Base-by-base conservation (phyloP, 35 echinoderm and acorn worm genomes). In the Amphiura filiformis region DNA sequence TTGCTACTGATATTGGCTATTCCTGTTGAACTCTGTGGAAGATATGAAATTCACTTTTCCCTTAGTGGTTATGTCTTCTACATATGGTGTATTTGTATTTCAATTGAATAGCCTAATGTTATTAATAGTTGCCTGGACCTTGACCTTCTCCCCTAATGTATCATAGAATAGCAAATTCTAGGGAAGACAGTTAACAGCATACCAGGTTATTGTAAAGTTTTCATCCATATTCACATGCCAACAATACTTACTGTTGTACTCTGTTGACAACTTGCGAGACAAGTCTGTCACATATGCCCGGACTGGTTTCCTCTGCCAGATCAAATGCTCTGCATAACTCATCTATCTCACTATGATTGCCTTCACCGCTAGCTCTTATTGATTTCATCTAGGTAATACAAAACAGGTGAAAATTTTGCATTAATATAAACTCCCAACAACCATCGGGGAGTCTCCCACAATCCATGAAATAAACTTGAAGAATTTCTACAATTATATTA, bases 281-380 rank as follows among this genome's bases (percentile, higher is more conserved):
- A 37, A 99, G 78, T 65, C 90, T 89, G 79, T 99, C 96, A 84
- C 92, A 92, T 47, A 99, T 99, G 36, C 96, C 96, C 1, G 96
- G 96, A 88, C 88, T 94, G 0, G 87, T 87, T 41, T 94, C 96
- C 76, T 99, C 96, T 42, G 96, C 93, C 80, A 99, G 56, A 31
- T 89, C 83, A 84, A 99, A 99, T 9, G 93, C 93, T 64, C 91
- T 94, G 37, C 85, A 47, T 39, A 99, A 80, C 81, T 99, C 90
- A 65, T 99, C 87, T 40, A 99, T 99, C 23, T 90, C 38, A 28
- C 64, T 41, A 2, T 49, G 75, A 15, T 76, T n/a, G 34, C 70
- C 76, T n/a, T 85, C 44, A 35, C 52, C 56, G 34, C 15, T 31
- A 4, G 83, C 47, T 80, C 82, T 47, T 81, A 77, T 77, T 78